These are phyloP conservation scores for Thalassarche chlororhynchos DNA, from an alignment of 2,113 vertebrate genomes.

Conservation along the genomic window DNA sequence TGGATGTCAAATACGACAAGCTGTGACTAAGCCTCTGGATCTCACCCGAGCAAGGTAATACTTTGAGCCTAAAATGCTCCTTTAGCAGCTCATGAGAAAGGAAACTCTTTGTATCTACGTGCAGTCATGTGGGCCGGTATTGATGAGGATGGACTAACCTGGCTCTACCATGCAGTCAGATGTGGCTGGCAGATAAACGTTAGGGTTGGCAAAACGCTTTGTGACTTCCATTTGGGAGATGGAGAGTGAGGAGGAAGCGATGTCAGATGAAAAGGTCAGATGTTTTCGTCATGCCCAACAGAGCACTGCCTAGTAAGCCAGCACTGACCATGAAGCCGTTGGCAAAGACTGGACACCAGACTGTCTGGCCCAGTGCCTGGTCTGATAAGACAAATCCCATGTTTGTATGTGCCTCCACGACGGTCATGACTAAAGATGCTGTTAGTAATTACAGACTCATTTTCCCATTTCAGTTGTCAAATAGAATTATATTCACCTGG, in stretches of 20 bases:
- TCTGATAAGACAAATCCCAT: slow-evolving; percentile 39
- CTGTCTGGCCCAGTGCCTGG: slow-evolving; percentile 36
- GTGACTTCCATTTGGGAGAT: background rate
- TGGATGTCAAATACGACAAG: slow-evolving; percentile 95
- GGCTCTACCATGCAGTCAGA: background rate
- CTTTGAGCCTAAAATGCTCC: background rate
- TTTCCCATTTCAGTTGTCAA: slow-evolving; percentile 37
- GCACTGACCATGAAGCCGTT: background rate
- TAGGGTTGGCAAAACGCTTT: background rate
- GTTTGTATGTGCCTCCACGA: background rate
- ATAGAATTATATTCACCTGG: slow-evolving; percentile 38
- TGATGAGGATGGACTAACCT: background rate
- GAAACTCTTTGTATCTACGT: background rate
- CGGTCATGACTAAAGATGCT: background rate
- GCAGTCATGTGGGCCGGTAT: background rate
- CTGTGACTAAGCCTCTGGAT: slow-evolving; percentile 94
- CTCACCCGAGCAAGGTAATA: slow-evolving; percentile 95
- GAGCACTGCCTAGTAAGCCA: background rate
- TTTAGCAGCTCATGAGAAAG: background rate
- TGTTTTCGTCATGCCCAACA: slow-evolving; percentile 1
- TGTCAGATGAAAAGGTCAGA: slow-evolving; percentile 36
- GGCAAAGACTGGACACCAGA: slow-evolving; percentile 24
- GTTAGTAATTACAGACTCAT: background rate
- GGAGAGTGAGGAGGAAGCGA: background rate
- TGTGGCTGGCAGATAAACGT: background rate